Base-by-base conservation (phyloP, 2,113 vertebrate genomes). In the Opisthocomus hoazin region DNA sequence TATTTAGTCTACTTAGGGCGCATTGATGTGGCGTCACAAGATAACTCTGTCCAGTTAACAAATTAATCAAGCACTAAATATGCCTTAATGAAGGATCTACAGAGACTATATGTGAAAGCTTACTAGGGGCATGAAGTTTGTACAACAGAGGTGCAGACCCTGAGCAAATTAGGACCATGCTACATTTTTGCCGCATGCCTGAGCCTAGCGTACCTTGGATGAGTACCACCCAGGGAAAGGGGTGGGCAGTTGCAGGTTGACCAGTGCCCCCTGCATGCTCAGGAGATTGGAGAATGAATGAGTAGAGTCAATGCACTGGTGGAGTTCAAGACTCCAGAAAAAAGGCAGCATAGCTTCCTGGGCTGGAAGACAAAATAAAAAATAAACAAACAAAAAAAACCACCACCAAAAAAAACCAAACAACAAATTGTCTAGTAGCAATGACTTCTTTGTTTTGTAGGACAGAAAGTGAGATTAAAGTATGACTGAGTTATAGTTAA, bases 1-100 rank as follows among this genome's bases (percentile, higher is more conserved):
- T 64, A 27, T 70, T 68, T 89, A 74, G 48, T 30, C 46, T 88
- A 84, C 88, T 97, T 76, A 74, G 34, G 43, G 61, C 70, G 85
- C 26, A 93, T 90, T 93, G 94, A 53, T 65, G 88, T 17, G 39
- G 53, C 89, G 30, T 89, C 30, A 82, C 77, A 92, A 86, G 81
- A 60, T 70, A 90, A 87, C 60, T 96, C 57, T 94, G 17, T 90
- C 56, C 45, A 56, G 70, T 60, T 93, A 96, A 87, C 23, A 91
- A 94, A 79, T 92, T 92, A 96, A 92, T 95, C 64, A 94, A 95
- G 36, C 27, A 54, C 41, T 92, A 92, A 95, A 96, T 89, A 65
- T 75, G 15, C 17, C n/a, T 92, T 94, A 91, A 92, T 69, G 51
- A 80, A 90, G 23, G n/a, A 63, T 83, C 46, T 56, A 58, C 15